These are phyloP conservation scores for Tenthredo scrophulariae DNA, from an alignment of 2,888 invertebrate species.

Conservation along the genomic window DNA sequence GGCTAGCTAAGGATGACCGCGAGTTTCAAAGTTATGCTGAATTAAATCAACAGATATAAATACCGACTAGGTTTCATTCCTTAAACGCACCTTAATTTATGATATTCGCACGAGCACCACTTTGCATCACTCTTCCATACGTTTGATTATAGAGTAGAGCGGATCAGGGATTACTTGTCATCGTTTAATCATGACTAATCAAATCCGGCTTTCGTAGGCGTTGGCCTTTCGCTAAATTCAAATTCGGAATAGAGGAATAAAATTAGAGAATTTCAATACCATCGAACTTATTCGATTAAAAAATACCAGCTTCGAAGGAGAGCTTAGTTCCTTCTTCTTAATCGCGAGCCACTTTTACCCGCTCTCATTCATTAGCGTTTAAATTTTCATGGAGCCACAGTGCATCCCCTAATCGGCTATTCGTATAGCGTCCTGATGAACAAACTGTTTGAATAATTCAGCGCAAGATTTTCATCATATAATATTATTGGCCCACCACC, in stretches of 20 bases:
- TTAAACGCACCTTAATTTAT: background rate
- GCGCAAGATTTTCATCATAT: constrained; percentile 2
- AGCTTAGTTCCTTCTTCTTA: background rate
- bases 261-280: background rate
- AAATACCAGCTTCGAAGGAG: background rate
- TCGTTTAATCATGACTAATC: constrained; percentile 3
- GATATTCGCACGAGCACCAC: background rate
- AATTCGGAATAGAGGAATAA: background rate
- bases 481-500: constrained; percentile 15
- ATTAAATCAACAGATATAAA: background rate
- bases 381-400: background rate
- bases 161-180: background rate
- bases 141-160: background rate
- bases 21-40: background rate
- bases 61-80: background rate
- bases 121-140: background rate
- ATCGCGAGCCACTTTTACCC: background rate
- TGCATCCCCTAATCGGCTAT: background rate
- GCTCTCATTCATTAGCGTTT: background rate
- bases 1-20: background rate
- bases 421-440: background rate
- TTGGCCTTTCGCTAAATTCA: background rate
- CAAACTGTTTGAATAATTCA: constrained; percentile 21
- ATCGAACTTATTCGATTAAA: background rate
- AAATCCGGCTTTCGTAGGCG: constrained; percentile 2